A percentile compares a stretch with the other conserved stretches of the same genome.
These are phyloP conservation scores for Solen grandis DNA, from an alignment of 1,140 invertebrate genomes.

Conservation along the genomic window DNA sequence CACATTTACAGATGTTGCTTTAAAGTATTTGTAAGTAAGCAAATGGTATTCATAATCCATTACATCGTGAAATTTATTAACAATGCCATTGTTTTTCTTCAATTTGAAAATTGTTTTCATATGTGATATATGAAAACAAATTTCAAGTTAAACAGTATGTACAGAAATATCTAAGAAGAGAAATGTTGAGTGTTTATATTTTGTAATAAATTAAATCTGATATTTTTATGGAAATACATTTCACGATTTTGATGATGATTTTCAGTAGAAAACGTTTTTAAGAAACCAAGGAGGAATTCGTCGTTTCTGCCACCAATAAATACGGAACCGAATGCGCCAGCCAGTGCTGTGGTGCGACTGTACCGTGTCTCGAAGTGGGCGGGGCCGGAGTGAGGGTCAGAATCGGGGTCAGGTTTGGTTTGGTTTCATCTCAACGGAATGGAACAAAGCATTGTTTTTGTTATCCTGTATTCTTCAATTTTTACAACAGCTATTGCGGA, in stretches of 20 bases:
- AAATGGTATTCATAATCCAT: too few species aligned
- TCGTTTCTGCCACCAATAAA: slow-evolving; percentile 19
- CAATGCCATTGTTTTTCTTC: neutral
- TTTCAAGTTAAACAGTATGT: slow-evolving; percentile 13
- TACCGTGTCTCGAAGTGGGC: slow-evolving; percentile 10
- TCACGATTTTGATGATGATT: neutral
- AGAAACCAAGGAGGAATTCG: slow-evolving; percentile 3
- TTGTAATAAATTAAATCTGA: neutral
- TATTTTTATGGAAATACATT: neutral
- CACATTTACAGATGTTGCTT: too few species aligned
- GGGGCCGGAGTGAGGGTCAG: neutral
- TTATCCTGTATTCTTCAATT: too few species aligned
- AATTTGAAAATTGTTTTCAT: neutral
- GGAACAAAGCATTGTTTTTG: too few species aligned
- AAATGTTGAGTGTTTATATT: neutral
- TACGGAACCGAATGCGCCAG: neutral
- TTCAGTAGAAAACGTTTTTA: neutral
- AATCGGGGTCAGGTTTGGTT: too few species aligned
- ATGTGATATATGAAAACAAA: neutral
- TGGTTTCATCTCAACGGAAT: too few species aligned
- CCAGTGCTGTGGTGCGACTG: neutral
- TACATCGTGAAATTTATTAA: too few species aligned
- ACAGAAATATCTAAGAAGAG: slow-evolving; percentile 1
- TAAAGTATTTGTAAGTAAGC: too few species aligned
- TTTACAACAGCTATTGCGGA: too few species aligned